phyloP scores from a whole-genome alignment of 1,140 invertebrate species.

The Drosophila jambulina region DNA sequence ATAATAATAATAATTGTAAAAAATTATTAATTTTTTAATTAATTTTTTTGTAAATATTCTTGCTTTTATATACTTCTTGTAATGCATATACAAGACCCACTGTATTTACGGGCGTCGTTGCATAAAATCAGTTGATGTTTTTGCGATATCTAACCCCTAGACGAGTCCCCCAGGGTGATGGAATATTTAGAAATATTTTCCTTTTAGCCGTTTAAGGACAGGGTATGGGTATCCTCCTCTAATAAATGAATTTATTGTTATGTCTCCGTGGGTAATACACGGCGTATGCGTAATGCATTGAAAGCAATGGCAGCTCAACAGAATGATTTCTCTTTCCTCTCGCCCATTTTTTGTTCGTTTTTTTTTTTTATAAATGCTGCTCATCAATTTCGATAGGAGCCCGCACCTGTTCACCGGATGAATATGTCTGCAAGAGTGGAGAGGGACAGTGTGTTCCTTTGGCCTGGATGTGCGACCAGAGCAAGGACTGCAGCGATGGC shows the following conservation, averaged over 20 bases:
- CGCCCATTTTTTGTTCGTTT: not conserved
- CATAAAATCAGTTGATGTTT: constrained; percentile 22
- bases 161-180: constrained; percentile 1
- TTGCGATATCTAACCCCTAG: constrained; percentile 15
- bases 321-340: constrained; percentile 9
- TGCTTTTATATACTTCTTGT: not conserved
- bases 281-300: constrained; percentile 30
- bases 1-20: too few relatives aligned
- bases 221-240: constrained; percentile 4
- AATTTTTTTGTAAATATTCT: not conserved
- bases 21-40: too few relatives aligned
- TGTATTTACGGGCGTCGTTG: constrained; percentile 1
- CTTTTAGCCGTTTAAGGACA: not conserved
- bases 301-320: constrained; percentile 22
- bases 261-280: constrained; percentile 23
- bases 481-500: constrained; percentile 93
- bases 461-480: constrained; percentile 96
- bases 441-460: constrained; percentile 94
- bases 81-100: not conserved
- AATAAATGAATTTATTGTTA: constrained; percentile 36
- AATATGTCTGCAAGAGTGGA: constrained; percentile 92
- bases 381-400: constrained; percentile 87
- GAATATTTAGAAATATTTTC: constrained; percentile 15
- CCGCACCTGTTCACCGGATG: constrained; percentile 93
- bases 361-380: constrained; percentile 16